Conservation (phyloP, 1,140 invertebrate genomes). For the Bicyclus anynana region DNA sequence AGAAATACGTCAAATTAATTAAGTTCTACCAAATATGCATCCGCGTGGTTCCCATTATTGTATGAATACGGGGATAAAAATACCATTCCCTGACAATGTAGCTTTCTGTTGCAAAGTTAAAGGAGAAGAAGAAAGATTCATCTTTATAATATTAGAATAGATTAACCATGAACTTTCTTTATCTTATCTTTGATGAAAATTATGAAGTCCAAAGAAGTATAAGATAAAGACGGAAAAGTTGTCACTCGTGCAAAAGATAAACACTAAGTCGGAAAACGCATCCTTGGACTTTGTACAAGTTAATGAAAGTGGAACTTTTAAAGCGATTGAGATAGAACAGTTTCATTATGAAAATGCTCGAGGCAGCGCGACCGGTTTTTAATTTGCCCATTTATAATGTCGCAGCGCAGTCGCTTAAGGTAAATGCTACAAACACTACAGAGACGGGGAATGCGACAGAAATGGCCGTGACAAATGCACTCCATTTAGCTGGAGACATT, state of each 20-base stretch:
- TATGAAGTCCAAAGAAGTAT: neutral
- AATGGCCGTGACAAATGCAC: neutral
- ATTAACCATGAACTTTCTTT: too few species aligned
- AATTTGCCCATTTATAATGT: neutral
- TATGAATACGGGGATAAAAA: too few species aligned
- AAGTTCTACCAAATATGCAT: too few species aligned
- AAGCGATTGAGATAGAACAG: neutral
- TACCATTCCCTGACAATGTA: too few species aligned
- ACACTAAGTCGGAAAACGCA: neutral
- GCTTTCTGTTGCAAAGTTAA: too few species aligned
- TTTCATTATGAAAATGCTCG: neutral
- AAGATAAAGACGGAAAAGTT: neutral
- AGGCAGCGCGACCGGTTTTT: neutral
- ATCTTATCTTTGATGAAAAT: neutral
- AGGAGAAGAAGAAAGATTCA: too few species aligned
- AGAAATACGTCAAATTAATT: too few species aligned
- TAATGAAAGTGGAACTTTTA: neutral
- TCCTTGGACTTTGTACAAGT: neutral
- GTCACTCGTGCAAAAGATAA: neutral
- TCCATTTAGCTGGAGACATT: neutral
- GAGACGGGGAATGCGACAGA: neutral
- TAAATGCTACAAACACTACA: neutral
- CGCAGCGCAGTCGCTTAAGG: neutral
- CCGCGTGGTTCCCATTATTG: too few species aligned
- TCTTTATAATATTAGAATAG: too few species aligned